These are phyloP conservation scores for Hucho hucho DNA, from an alignment of 2,113 vertebrate species.

Conservation along the genomic window DNA sequence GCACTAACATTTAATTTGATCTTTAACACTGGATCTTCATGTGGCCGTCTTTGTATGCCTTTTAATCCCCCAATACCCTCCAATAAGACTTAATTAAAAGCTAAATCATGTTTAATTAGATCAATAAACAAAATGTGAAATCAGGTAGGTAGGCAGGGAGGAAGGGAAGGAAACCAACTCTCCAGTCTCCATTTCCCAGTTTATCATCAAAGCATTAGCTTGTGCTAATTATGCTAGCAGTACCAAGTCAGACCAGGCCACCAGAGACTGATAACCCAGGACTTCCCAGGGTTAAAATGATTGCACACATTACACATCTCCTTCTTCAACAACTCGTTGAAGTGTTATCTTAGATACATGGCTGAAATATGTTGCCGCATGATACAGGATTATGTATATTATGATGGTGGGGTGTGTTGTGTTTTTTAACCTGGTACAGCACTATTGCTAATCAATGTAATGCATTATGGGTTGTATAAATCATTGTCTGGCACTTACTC, in stretches of 20 bases:
- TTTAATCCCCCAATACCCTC: slow-evolving; percentile 11
- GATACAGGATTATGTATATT: too few relatives aligned
- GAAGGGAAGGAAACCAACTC: slow-evolving; percentile 42
- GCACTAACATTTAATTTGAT: background rate
- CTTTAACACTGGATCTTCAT: background rate
- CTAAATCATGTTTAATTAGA: slow-evolving; percentile 62
- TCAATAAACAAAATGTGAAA: slow-evolving; percentile 64
- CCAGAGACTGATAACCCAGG: slow-evolving; percentile 67
- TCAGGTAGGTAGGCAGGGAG: slow-evolving; percentile 52
- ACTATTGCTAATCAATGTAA: slow-evolving; percentile 74
- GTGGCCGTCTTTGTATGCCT: background rate
- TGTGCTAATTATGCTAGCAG: slow-evolving; percentile 67
- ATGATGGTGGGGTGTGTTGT: background rate
- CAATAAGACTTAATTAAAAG: slow-evolving; percentile 44
- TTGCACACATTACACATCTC: slow-evolving; percentile 46
- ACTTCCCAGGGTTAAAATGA: slow-evolving; percentile 61
- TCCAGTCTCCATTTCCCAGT: slow-evolving; percentile 61
- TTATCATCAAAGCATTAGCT: slow-evolving; percentile 69
- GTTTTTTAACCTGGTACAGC: slow-evolving; percentile 47
- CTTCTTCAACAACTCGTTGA: slow-evolving; percentile 34
- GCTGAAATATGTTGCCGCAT: too few relatives aligned
- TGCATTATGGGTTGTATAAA: slow-evolving; percentile 73
- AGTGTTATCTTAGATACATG: slow-evolving; percentile 1
- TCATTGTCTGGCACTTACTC: slow-evolving; percentile 68
- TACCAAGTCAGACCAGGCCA: slow-evolving; percentile 65